Percentiles rank a stretch among this genome's conserved stretches.
These are phyloP conservation scores for Megaleporinus macrocephalus DNA, from an alignment of 2,113 vertebrate species.

Conservation along the genomic window DNA sequence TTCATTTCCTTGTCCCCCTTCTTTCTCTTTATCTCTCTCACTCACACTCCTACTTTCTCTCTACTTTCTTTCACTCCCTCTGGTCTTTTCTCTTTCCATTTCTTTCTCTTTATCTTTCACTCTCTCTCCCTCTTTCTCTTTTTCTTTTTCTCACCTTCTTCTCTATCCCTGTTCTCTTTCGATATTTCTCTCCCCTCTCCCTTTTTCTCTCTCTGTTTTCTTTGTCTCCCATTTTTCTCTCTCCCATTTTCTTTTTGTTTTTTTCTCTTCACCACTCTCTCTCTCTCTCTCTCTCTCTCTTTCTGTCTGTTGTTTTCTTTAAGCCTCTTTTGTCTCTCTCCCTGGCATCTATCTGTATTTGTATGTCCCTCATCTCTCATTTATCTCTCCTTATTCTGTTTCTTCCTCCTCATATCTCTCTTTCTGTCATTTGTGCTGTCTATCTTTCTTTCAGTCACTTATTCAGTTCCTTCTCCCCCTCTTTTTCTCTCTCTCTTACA, in stretches of 20 bases:
- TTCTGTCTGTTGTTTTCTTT: too few species aligned
- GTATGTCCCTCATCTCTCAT: too few species aligned
- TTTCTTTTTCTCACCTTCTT: not conserved
- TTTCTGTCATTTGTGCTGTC: slow-evolving; percentile 31
- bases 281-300: slow-evolving; percentile 26
- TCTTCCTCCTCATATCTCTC: slow-evolving; percentile 11
- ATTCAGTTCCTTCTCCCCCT: too few species aligned
- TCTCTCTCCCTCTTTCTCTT: slow-evolving; percentile 21
- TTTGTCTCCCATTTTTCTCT: too few species aligned
- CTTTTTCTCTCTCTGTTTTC: too few species aligned
- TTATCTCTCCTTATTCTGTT: slow-evolving; percentile 19
- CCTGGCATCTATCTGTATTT: too few species aligned
- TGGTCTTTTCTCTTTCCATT: too few species aligned
- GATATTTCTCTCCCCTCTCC: too few species aligned
- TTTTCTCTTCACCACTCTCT: slow-evolving; percentile 3
- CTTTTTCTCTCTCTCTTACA: too few species aligned
- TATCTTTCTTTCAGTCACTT: not conserved
- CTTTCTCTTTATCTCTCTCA: slow-evolving; percentile 11
- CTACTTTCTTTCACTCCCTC: not conserved
- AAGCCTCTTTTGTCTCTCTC: slow-evolving; percentile 12
- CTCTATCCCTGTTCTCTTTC: too few species aligned
- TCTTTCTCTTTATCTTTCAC: too few species aligned
- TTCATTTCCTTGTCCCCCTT: slow-evolving; percentile 17
- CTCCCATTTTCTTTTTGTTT: too few species aligned
- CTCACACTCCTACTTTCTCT: not conserved